Conservation (phyloP, 2,113 vertebrate species). For the Uria lomvia region DNA sequence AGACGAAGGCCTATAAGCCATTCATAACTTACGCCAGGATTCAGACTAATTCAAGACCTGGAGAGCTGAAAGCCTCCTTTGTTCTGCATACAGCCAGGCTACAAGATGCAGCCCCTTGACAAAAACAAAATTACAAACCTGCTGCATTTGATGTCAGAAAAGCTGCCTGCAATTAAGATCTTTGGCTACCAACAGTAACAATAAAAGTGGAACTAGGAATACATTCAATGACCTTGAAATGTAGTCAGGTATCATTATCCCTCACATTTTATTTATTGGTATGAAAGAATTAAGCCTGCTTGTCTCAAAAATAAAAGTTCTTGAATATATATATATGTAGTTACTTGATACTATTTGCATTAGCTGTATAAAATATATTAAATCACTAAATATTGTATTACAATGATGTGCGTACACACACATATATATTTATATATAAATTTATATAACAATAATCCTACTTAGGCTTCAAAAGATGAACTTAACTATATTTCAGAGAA, state of each 20-base stretch:
- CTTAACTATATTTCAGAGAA: not conserved
- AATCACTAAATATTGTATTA: not conserved
- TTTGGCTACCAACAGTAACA: not conserved
- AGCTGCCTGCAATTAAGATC: not conserved
- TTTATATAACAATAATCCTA: not conserved
- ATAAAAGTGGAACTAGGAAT: not conserved
- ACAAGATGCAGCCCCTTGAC: not conserved
- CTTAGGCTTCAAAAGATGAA: not conserved
- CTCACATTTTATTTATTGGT: not conserved
- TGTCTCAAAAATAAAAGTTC: not conserved
- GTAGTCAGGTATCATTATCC: not conserved
- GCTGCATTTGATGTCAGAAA: not conserved
- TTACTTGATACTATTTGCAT: not conserved
- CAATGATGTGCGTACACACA: not conserved
- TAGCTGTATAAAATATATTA: not conserved
- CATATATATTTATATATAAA: not conserved
- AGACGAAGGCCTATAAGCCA: not conserved
- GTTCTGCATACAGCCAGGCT: not conserved
- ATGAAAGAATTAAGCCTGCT: not conserved
- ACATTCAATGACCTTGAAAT: not conserved
- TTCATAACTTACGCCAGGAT: not conserved
- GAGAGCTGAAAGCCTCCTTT: not conserved
- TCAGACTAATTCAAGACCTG: not conserved
- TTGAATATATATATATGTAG: not conserved
- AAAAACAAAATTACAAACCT: not conserved